Conservation (phyloP, 2,888 invertebrate species). For the Limenitis camilla region DNA sequence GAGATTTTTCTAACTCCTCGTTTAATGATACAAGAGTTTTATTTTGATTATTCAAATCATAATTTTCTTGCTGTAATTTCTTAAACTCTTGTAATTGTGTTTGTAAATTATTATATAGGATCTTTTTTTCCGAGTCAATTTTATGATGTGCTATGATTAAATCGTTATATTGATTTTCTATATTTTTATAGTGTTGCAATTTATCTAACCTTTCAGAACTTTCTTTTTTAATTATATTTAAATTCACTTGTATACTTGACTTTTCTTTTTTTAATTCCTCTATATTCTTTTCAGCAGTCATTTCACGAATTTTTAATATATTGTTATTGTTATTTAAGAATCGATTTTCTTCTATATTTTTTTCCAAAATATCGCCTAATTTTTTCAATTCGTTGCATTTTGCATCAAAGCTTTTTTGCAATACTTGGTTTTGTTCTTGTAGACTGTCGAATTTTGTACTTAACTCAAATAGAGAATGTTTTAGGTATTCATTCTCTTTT, state of each 20-base stretch:
- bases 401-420: conserved; percentile 34
- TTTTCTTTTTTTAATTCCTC: conserved; percentile 40
- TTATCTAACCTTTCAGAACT: conserved; percentile 39
- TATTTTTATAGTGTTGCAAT: conserved; percentile 37
- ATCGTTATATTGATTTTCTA: conserved; percentile 39
- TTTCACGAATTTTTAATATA: conserved; percentile 32
- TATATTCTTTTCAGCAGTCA: conserved; percentile 30
- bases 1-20: conserved; percentile 47
- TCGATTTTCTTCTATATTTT: conserved; percentile 43
- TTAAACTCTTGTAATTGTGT: conserved; percentile 32
- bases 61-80: conserved; percentile 40
- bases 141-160: conserved; percentile 35
- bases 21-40: conserved; percentile 39
- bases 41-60: conserved; percentile 38
- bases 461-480: conserved; percentile 33
- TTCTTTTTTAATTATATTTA: conserved; percentile 40
- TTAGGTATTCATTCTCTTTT: conserved; percentile 28
- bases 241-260: conserved; percentile 29
- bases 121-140: conserved; percentile 41
- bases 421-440: conserved; percentile 32
- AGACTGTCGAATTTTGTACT: conserved; percentile 36
- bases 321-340: conserved; percentile 35
- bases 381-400: conserved; percentile 40
- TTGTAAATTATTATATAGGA: conserved; percentile 38
- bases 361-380: conserved; percentile 37